Evolutionary conservation across 2,797 vertebrate species (phyloP).

Genomic region (Melanotaenia trifasciata): DNA sequence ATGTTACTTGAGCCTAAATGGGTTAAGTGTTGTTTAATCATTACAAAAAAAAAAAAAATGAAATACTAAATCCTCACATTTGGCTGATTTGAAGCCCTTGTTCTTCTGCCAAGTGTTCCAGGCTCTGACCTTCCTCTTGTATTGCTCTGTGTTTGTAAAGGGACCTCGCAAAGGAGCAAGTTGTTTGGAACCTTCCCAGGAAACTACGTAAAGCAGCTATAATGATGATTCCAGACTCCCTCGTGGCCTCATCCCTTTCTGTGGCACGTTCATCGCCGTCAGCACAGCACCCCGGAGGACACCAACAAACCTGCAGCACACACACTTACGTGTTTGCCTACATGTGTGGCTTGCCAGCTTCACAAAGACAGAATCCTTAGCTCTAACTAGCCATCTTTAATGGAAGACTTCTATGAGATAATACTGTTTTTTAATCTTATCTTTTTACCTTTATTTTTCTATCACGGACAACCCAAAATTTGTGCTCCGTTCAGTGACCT

Average conservation of each 20-base stretch:
- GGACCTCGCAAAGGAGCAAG: constrained; percentile 96
- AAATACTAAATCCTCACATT: background rate
- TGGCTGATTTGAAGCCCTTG: constrained; percentile 2
- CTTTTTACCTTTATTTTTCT: constrained; percentile 77
- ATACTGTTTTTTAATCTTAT: constrained; percentile 61
- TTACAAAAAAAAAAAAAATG: background rate
- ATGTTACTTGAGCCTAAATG: background rate
- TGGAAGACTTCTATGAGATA: constrained; percentile 64
- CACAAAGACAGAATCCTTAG: constrained; percentile 77
- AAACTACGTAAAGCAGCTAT: constrained; percentile 98
- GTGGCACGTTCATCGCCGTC: constrained; percentile 48
- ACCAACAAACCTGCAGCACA: constrained; percentile 49
- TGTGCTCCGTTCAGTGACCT: constrained; percentile 64
- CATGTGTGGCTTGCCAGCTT: constrained; percentile 61
- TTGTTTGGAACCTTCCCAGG: constrained; percentile 99
- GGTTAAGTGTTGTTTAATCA: background rate
- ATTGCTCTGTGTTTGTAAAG: constrained; percentile 76
- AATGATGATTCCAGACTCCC: constrained; percentile 81
- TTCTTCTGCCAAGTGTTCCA: background rate
- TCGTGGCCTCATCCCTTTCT: constrained; percentile 44
- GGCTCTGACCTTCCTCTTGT: constrained; percentile 14
- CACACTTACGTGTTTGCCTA: constrained; percentile 53
- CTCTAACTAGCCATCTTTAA: constrained; percentile 82
- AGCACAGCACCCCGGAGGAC: constrained; percentile 61
- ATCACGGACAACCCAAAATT: constrained; percentile 55